A percentile compares a stretch with the other conserved stretches of the same genome.
Conservation (phyloP, 2,797 vertebrate species). For the Astyanax mexicanus region DNA sequence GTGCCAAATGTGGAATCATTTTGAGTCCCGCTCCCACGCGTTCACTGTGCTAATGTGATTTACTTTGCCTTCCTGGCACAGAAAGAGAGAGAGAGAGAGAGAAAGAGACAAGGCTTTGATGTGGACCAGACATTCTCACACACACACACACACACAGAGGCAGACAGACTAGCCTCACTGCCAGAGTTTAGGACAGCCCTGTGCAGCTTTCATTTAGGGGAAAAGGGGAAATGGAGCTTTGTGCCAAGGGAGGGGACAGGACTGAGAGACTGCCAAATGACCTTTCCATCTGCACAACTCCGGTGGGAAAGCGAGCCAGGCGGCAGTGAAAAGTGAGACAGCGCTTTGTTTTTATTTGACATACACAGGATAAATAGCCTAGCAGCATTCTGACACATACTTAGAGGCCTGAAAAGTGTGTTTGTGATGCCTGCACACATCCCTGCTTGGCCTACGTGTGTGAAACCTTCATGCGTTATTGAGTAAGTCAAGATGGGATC, state of each 20-base stretch:
- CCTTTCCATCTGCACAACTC: slow-evolving; percentile 39
- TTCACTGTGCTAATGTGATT: slow-evolving; percentile 30
- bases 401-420: background rate
- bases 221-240: slow-evolving; percentile 38
- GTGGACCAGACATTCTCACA: slow-evolving; percentile 31
- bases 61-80: slow-evolving; percentile 4
- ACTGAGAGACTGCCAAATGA: slow-evolving; percentile 50
- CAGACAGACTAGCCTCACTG: background rate
- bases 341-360: background rate
- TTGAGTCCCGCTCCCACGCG: background rate
- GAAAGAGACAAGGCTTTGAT: slow-evolving; percentile 29
- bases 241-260: slow-evolving; percentile 44
- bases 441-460: background rate
- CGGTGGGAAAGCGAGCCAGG: background rate
- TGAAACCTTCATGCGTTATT: background rate
- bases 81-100: slow-evolving; percentile 19
- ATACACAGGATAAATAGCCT: background rate
- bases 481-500: background rate
- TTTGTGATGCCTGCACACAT: background rate
- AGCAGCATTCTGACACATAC: slow-evolving; percentile 5
- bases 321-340: slow-evolving; percentile 7
- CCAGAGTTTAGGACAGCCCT: slow-evolving; percentile 7
- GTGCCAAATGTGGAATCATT: background rate
- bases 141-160: slow-evolving; percentile 15
- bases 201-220: slow-evolving; percentile 20